These are phyloP conservation scores for Mechanitis messenoides DNA, from an alignment of 2,888 invertebrate species.

Conservation along the genomic window DNA sequence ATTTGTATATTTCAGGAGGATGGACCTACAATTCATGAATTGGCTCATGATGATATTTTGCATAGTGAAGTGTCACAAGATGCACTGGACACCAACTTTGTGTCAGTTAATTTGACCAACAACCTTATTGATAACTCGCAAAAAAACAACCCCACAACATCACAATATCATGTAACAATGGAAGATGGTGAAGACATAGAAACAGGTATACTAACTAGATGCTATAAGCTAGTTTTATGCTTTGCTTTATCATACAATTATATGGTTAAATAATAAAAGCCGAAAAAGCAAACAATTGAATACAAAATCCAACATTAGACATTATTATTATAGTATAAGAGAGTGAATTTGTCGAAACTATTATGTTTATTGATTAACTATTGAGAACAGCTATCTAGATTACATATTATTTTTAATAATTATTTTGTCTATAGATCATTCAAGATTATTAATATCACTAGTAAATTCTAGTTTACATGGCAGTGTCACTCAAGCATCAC, in stretches of 20 bases:
- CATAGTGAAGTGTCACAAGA: slow-evolving; percentile 57
- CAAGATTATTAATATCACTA: slow-evolving; percentile 44
- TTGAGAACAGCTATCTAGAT: too few species aligned
- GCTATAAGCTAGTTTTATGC: not conserved
- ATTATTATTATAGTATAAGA: too few species aligned
- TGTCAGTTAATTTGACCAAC: slow-evolving; percentile 44
- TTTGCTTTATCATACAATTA: not conserved
- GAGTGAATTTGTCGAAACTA: too few species aligned
- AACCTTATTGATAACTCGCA: slow-evolving; percentile 24
- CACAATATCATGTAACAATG: slow-evolving; percentile 65
- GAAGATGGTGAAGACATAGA: slow-evolving; percentile 65
- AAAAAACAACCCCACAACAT: slow-evolving; percentile 38
- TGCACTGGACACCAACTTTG: slow-evolving; percentile 45
- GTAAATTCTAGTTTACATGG: slow-evolving; percentile 35
- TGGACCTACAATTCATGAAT: slow-evolving; percentile 71
- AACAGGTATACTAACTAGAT: slow-evolving; percentile 39
- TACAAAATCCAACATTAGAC: slow-evolving; percentile 4
- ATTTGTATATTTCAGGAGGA: slow-evolving; percentile 53
- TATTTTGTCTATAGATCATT: slow-evolving; percentile 42
- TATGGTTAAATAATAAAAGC: not conserved
- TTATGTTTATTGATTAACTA: too few species aligned
- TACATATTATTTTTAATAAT: too few species aligned
- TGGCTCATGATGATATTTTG: slow-evolving; percentile 64
- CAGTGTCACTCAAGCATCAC: slow-evolving; percentile 41
- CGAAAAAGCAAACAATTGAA: too few species aligned